A percentile compares a stretch with the other conserved stretches of the same genome.
Conservation (phyloP, 2,888 invertebrate species). For the Melipona bicolor region DNA sequence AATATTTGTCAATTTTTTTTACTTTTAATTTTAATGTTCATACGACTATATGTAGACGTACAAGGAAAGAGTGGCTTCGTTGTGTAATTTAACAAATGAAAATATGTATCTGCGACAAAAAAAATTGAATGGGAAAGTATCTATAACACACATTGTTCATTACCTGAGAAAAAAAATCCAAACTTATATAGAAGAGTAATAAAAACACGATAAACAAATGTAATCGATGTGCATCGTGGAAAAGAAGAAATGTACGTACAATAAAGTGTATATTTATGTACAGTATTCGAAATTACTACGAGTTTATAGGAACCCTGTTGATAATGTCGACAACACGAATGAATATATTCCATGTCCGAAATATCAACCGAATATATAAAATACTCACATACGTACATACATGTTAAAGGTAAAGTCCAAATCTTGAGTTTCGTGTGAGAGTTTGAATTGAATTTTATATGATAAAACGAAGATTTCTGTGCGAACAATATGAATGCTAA, state of each 20-base stretch:
- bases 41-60: constrained; percentile 5
- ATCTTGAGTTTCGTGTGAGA: constrained; percentile 24
- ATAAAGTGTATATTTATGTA: constrained; percentile 59
- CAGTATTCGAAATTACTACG: constrained; percentile 60
- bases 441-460: not conserved
- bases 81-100: constrained; percentile 38
- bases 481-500: constrained; percentile 41
- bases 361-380: constrained; percentile 60
- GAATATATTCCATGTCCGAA: constrained; percentile 47
- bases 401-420: constrained; percentile 62
- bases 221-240: constrained; percentile 37
- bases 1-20: constrained; percentile 15
- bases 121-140: constrained; percentile 19
- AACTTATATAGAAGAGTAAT: constrained; percentile 22
- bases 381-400: constrained; percentile 55
- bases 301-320: constrained; percentile 69
- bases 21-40: not conserved
- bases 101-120: constrained; percentile 23
- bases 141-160: constrained; percentile 6
- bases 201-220: constrained; percentile 21
- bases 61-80: constrained; percentile 40
- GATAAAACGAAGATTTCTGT: constrained; percentile 30
- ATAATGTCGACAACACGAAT: constrained; percentile 54
- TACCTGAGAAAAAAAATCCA: constrained; percentile 31
- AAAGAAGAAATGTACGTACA: constrained; percentile 43